Conservation (phyloP, 64 coral and sea anemone genomes). For the Stichodactyla mertensii region DNA sequence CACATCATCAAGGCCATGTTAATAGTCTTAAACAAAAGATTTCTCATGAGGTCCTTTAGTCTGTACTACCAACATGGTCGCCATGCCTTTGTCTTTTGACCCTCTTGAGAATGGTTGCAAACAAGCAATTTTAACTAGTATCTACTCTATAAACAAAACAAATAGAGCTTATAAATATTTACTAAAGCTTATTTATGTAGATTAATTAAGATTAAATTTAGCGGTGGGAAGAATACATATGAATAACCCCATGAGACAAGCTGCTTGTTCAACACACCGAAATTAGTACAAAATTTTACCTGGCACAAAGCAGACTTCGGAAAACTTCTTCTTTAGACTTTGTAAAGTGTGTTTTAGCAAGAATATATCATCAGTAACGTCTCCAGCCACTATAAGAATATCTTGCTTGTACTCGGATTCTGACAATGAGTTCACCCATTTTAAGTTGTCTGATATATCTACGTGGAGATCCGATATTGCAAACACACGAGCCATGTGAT, state of each 20-base stretch:
- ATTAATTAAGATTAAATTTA: too few relatives aligned
- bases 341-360: slow-evolving; percentile 37
- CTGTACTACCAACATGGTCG: too few relatives aligned
- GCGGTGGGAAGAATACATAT: background rate
- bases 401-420: slow-evolving; percentile 31
- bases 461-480: slow-evolving; percentile 85
- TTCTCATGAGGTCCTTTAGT: too few relatives aligned
- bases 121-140: too few relatives aligned
- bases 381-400: slow-evolving; percentile 68
- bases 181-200: too few relatives aligned
- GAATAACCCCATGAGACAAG: too few relatives aligned
- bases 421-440: slow-evolving; percentile 49
- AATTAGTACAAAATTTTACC: slow-evolving; percentile 19
- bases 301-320: slow-evolving; percentile 74
- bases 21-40: too few relatives aligned
- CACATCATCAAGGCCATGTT: too few relatives aligned
- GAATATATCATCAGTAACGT: slow-evolving; percentile 60
- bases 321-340: slow-evolving; percentile 38
- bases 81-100: too few relatives aligned
- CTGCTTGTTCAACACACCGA: background rate
- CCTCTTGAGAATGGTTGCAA: too few relatives aligned
- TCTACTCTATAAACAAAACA: too few relatives aligned
- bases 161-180: too few relatives aligned
- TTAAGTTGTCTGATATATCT: slow-evolving; percentile 54
- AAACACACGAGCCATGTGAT: slow-evolving; percentile 63